Evolutionary conservation across 2,113 vertebrate genomes (phyloP).

Genomic region (Hyaena hyaena): DNA sequence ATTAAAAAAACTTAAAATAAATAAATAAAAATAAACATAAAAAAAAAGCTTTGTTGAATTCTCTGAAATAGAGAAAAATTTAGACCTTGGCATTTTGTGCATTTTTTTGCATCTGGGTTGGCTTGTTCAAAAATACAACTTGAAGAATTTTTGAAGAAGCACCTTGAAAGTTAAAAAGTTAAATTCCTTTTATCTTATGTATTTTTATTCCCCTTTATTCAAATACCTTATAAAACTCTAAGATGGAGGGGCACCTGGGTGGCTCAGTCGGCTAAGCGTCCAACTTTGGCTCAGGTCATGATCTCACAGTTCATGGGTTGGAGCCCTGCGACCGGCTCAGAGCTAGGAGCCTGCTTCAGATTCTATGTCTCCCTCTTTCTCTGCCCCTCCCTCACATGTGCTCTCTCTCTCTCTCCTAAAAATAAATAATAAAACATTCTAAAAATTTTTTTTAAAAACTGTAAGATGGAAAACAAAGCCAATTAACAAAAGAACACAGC

Average conservation of each 20-base stretch:
- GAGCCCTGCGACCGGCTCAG: too few species aligned
- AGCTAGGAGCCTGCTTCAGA: too few species aligned
- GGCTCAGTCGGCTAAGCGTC: too few species aligned
- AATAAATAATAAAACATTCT: too few species aligned
- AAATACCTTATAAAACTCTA: neutral
- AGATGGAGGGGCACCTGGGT: neutral
- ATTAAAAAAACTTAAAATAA: too few species aligned
- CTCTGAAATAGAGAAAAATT: neutral
- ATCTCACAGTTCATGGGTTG: too few species aligned
- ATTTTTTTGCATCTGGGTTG: constrained; percentile 11
- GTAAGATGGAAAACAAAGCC: neutral
- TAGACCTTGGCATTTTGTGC: neutral
- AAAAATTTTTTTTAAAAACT: neutral
- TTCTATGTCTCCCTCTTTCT: too few species aligned
- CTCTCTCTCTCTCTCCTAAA: too few species aligned
- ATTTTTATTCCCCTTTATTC: constrained; percentile 30
- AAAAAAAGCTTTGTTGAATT: neutral
- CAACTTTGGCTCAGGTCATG: too few species aligned
- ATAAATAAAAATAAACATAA: too few species aligned
- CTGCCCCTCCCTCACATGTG: too few species aligned
- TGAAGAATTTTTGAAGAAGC: constrained; percentile 14
- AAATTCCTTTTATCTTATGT: neutral
- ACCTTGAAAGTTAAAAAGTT: constrained; percentile 26
- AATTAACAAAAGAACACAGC: neutral
- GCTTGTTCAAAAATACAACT: constrained; percentile 27